Evolutionary conservation across 2,113 vertebrate genomes (phyloP), one percentile per base, ranked within the genome.

Genomic region (Vanacampus margaritifer): DNA sequence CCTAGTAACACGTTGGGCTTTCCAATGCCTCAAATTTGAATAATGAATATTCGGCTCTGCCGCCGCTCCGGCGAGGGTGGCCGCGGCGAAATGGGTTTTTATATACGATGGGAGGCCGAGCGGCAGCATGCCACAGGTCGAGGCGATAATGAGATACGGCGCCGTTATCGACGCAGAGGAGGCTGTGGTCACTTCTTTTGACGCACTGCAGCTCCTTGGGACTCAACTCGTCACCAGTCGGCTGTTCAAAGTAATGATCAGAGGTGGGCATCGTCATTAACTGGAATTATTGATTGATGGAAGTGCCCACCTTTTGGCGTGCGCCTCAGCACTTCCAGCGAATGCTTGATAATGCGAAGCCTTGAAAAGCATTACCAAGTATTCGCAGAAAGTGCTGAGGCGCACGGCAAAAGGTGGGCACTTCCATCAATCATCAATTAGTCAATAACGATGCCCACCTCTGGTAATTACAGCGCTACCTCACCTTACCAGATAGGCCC

Each of bases 1-100:
- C 86, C 86, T 76, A 67, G 83, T 80, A 90, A 88, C 89, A 88
- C 86, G 84, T 84, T 86, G 86, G 86, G 85, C 86, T 88, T 90
- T 87, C 83, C 87, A 86, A 87, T 86, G 85, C 87, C 81, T 86
- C 85, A 86, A 86, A 90, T 89, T 87, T 91, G 89, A 91, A 90
- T 89, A 88, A 90, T 90, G 88, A 90, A 90, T 88, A 90, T 87
- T 86, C 80, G 73, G 57, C 83, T 82, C 66, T 2, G 39, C 43
- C 1, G 81, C 65, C 37, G 80, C 82, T 79, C 75, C 54, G 0
- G 62, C 35, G 23, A 73, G 78, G 74, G 82, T 21, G 35, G 36
- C 75, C 45, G 3, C 8, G 28, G 79, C 48, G 63, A 88, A 87
- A 89, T 90, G 83, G 86, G 79, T 88, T 90, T n/a, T 90, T 87